These are phyloP conservation scores for Idaea dimidiata DNA, from an alignment of 2,888 invertebrate genomes.

Conservation along the genomic window DNA sequence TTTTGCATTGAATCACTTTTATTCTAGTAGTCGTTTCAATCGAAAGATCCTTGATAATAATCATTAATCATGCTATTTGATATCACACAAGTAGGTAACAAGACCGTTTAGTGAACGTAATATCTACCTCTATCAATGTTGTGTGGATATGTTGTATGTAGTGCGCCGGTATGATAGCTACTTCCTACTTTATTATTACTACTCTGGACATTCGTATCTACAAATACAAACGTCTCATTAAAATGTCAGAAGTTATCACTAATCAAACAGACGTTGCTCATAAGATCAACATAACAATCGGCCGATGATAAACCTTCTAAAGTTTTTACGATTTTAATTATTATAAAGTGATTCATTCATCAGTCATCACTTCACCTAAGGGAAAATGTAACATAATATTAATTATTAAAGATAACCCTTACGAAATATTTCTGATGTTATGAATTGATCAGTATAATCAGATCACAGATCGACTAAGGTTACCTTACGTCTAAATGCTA, in stretches of 20 bases:
- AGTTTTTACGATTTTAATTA: no score
- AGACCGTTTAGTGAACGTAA: not conserved
- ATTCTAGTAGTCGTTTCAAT: constrained; percentile 4
- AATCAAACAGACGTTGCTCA: constrained; percentile 8
- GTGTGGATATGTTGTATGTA: not conserved
- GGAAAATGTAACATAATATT: no score
- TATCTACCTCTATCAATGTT: constrained; percentile 30
- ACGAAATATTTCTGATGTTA: no score
- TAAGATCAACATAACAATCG: not conserved
- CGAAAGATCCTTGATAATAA: constrained; percentile 31
- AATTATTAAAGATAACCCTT: no score
- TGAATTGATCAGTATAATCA: no score
- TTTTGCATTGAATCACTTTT: not conserved
- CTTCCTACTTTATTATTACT: constrained; percentile 35
- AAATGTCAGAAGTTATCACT: constrained; percentile 38
- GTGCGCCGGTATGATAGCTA: constrained; percentile 25
- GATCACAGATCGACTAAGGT: no score
- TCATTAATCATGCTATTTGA: constrained; percentile 29
- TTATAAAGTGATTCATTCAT: no score
- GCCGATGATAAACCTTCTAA: not conserved
- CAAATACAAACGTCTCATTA: constrained; percentile 23
- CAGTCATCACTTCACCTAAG: no score
- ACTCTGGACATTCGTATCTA: constrained; percentile 24
- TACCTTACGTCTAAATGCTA: no score
- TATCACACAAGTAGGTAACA: constrained; percentile 31